Evolutionary conservation across 2,797 vertebrate species (phyloP).

Genomic region (Chelonia mydas): DNA sequence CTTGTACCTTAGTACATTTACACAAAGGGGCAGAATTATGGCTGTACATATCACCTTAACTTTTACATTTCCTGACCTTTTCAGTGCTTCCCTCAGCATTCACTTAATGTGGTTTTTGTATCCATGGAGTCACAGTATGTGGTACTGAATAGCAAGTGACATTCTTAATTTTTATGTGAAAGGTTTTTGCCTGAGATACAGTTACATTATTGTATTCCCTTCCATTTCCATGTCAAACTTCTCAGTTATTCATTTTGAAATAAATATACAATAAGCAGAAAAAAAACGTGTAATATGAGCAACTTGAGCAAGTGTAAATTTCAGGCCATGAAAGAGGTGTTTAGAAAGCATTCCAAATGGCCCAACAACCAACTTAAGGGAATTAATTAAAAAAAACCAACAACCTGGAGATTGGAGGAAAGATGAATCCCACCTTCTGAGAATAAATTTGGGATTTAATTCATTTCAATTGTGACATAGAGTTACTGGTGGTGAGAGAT

Average conservation of each 20-base stretch:
- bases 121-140: not conserved
- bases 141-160: not conserved
- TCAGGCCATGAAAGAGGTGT: not conserved
- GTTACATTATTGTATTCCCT: fast-evolving
- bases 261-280: not conserved
- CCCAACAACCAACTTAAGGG: not conserved
- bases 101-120: fast-evolving
- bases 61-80: not conserved
- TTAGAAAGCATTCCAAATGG: not conserved
- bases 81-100: not conserved
- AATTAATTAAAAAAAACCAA: not conserved
- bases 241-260: not conserved
- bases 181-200: not conserved
- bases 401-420: not conserved
- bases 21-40: not conserved
- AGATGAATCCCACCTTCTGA: not conserved
- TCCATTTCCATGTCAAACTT: not conserved
- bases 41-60: not conserved
- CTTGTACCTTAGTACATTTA: fast-evolving
- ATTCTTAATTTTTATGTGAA: not conserved
- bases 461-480: not conserved
- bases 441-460: not conserved
- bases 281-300: not conserved
- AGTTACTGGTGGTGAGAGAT: not conserved
- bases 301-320: not conserved